A percentile compares a stretch with the other conserved stretches of the same genome.
Conservation (phyloP, 2,888 invertebrate genomes). For the Caenorhabditis sp. region DNA sequence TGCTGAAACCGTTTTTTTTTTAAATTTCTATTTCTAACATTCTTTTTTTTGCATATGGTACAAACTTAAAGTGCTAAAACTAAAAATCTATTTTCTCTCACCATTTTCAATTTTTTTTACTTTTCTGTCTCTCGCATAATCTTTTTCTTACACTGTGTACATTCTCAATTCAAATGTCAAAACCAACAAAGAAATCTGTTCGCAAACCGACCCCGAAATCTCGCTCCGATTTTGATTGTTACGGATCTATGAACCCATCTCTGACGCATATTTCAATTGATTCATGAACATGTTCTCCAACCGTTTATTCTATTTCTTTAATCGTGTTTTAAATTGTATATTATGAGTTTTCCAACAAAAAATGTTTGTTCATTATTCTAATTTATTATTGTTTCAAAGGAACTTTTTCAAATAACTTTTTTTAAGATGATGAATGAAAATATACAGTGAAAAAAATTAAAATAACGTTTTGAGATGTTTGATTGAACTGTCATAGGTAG, state of each 20-base stretch:
- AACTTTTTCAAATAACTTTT: no score
- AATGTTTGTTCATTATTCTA: no score
- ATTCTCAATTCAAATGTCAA: conserved; percentile 7
- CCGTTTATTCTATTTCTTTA: no score
- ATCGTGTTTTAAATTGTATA: no score
- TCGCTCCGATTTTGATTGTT: conserved; percentile 31
- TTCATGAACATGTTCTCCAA: conserved; percentile 1
- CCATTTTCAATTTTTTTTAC: neutral
- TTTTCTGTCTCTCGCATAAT: neutral
- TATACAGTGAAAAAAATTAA: no score
- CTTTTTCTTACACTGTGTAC: neutral
- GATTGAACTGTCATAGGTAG: no score
- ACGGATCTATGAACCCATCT: conserved; percentile 63
- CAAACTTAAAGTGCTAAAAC: neutral
- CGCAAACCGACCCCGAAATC: conserved; percentile 23
- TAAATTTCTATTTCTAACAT: neutral
- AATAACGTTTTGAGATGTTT: no score
- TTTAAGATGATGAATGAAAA: no score
- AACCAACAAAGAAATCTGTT: conserved; percentile 5
- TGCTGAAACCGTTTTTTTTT: conserved; percentile 13
- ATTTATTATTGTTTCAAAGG: no score
- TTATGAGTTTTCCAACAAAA: no score
- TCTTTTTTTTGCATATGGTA: conserved; percentile 8
- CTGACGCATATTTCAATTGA: conserved; percentile 38
- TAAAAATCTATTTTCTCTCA: neutral